Evolutionary conservation across 2,113 vertebrate genomes (phyloP).

Genomic region (Rutilus rutilus): DNA sequence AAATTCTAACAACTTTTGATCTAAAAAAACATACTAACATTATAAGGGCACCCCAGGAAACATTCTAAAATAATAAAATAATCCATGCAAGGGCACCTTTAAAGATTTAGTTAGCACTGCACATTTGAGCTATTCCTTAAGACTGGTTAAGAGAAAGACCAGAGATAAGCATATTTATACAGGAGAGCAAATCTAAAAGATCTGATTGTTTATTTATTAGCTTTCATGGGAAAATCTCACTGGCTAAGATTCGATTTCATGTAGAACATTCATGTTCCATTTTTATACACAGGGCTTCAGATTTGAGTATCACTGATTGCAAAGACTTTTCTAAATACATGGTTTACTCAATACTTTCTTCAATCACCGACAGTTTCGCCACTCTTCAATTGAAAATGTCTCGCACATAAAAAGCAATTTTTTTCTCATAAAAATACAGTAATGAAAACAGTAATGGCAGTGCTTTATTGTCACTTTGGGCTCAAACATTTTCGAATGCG

Average conservation of each 20-base stretch:
- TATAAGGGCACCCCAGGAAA: no score
- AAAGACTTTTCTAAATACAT: constrained; percentile 15
- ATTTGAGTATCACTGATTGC: constrained; percentile 10
- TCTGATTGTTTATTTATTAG: background rate
- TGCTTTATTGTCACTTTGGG: constrained; percentile 17
- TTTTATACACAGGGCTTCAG: background rate
- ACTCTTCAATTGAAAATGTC: constrained; percentile 28
- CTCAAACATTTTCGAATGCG: background rate
- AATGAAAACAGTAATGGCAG: constrained; percentile 38
- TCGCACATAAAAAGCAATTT: constrained; percentile 6
- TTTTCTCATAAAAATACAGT: constrained; percentile 32
- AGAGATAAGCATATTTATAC: background rate
- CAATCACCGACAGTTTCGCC: constrained; percentile 1
- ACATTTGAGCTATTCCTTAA: background rate
- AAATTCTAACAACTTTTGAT: no score
- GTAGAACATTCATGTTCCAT: background rate
- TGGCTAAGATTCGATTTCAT: background rate
- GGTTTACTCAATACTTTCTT: constrained; percentile 15
- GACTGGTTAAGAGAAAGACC: background rate
- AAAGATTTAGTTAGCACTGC: background rate
- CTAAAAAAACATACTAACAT: no score
- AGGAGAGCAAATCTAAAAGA: background rate
- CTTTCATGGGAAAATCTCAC: background rate
- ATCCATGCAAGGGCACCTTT: no score
- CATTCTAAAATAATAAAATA: no score